A percentile compares a stretch with the other conserved stretches of the same genome.
Conservation (phyloP, 2,797 vertebrate genomes). For the Amblyopsis hoosieri region DNA sequence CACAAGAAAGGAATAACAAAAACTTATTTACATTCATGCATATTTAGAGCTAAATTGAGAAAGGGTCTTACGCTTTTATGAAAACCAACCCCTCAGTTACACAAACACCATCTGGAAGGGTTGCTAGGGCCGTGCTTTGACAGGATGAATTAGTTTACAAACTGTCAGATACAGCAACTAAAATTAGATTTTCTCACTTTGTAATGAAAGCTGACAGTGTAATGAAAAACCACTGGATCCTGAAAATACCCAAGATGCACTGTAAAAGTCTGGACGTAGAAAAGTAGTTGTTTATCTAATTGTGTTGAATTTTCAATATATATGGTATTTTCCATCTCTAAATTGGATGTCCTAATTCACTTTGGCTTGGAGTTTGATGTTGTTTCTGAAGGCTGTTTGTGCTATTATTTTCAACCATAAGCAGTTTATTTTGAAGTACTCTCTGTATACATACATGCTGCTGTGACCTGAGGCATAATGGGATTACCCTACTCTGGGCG, state of each 20-base stretch:
- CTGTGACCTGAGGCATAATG: conserved; percentile 71
- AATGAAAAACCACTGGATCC: conserved; percentile 73
- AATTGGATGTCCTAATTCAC: conserved; percentile 68
- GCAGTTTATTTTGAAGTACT: conserved; percentile 70
- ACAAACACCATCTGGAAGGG: conserved; percentile 79
- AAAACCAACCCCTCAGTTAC: conserved; percentile 66
- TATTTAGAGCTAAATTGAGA: conserved; percentile 39
- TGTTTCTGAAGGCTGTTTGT: conserved; percentile 63
- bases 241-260: conserved; percentile 64
- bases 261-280: conserved; percentile 51
- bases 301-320: conserved; percentile 56
- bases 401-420: conserved; percentile 63
- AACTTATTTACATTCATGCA: background rate
- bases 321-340: conserved; percentile 46
- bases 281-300: conserved; percentile 57
- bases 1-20: background rate
- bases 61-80: conserved; percentile 32
- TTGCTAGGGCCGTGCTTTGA: conserved; percentile 69
- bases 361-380: conserved; percentile 62
- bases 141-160: conserved; percentile 76
- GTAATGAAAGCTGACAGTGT: conserved; percentile 75
- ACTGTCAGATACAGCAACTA: conserved; percentile 71
- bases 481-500: conserved; percentile 72
- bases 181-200: conserved; percentile 75
- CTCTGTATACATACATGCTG: conserved; percentile 12